Percentiles rank a stretch among this genome's conserved stretches.
phyloP scores from a whole-genome alignment of 2,113 vertebrate species.

The Corythoichthys intestinalis region DNA sequence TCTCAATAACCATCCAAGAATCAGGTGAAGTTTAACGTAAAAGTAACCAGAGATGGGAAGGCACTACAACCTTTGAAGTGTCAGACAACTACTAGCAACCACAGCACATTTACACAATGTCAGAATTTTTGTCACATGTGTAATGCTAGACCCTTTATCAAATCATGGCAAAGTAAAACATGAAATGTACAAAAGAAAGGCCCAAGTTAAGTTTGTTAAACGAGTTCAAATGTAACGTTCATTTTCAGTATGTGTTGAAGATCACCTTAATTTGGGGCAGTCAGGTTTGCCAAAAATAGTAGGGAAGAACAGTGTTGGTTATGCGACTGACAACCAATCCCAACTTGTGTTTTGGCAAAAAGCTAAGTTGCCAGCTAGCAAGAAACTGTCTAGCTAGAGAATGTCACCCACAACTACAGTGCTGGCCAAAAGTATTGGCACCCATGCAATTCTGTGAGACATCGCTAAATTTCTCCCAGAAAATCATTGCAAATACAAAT shows the following conservation, averaged over 20 bases:
- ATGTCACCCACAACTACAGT: no score
- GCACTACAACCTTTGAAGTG: constrained; percentile 12
- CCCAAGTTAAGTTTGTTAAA: neutral
- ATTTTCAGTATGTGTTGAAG: neutral
- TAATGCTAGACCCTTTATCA: neutral
- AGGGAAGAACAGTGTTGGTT: no score
- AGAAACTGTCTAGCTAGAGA: no score
- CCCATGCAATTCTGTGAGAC: no score
- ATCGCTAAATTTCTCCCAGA: no score
- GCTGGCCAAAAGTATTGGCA: no score
- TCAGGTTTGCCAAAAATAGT: neutral
- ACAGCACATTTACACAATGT: neutral
- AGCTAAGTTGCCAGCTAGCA: no score
- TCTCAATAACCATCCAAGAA: neutral
- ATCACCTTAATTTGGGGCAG: neutral
- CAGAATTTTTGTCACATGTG: neutral
- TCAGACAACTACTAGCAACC: neutral
- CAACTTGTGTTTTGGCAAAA: no score
- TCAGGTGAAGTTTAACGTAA: constrained; percentile 29
- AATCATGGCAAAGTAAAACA: neutral
- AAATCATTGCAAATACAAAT: no score
- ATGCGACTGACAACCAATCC: no score
- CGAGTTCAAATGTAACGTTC: neutral
- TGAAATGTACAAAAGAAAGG: no score
- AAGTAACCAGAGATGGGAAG: constrained; percentile 50